These are phyloP conservation scores for Trichechus manatus DNA, from an alignment of 2,113 vertebrate species.

Conservation along the genomic window DNA sequence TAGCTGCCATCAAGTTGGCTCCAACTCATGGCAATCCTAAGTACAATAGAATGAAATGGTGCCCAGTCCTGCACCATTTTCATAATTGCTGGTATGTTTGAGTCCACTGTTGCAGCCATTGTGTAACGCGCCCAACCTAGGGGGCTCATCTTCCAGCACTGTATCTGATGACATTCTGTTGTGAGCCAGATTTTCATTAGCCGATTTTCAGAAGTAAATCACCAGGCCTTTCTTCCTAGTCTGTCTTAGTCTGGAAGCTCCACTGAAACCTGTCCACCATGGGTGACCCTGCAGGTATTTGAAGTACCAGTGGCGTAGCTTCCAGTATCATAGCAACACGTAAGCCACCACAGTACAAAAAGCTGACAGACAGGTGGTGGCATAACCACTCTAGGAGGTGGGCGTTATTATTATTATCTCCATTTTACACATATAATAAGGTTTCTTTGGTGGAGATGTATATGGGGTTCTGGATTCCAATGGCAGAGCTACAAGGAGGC, in stretches of 20 bases:
- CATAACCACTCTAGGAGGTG: background rate
- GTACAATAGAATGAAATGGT: background rate
- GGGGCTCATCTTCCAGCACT: background rate
- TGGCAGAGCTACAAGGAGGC: background rate
- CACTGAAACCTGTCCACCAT: background rate
- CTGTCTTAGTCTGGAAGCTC: background rate
- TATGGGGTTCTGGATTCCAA: background rate
- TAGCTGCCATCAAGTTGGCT: background rate
- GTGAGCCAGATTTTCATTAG: background rate
- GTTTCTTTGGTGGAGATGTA: background rate
- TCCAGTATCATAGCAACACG: background rate
- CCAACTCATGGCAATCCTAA: background rate
- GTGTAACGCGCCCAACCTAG: background rate
- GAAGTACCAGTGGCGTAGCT: background rate
- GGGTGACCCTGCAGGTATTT: background rate
- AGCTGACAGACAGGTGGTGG: background rate
- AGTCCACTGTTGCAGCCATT: background rate
- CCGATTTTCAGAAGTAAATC: background rate
- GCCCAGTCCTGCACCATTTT: background rate
- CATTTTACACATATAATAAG: background rate
- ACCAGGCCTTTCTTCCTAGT: background rate
- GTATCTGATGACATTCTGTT: no score
- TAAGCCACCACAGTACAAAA: background rate
- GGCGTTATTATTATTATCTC: background rate
- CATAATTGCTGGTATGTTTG: background rate